phyloP scores from a whole-genome alignment of 2,888 invertebrate genomes.

The Torymus tubicola region DNA sequence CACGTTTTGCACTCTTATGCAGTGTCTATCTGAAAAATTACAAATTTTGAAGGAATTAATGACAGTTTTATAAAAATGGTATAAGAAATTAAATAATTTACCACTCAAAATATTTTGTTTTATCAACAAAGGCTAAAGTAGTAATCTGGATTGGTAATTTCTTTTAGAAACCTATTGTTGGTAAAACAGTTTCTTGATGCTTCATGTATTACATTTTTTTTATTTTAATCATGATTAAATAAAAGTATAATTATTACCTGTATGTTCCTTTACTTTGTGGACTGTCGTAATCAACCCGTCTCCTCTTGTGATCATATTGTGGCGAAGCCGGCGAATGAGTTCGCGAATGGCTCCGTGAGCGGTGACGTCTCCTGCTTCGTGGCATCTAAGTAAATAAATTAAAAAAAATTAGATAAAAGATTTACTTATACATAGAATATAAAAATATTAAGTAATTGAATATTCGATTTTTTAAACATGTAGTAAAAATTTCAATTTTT shows the following conservation, averaged over 20 bases:
- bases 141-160: no score
- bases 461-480: neutral
- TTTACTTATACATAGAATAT: neutral
- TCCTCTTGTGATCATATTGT: conserved; percentile 82
- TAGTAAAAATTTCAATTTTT: neutral
- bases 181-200: conserved; percentile 35
- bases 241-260: conserved; percentile 77
- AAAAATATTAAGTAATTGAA: conserved; percentile 3
- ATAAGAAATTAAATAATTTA: no score
- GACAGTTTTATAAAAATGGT: neutral
- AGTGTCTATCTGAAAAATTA: neutral
- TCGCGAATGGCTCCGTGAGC: conserved; percentile 82
- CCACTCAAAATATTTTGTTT: no score
- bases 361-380: conserved; percentile 88
- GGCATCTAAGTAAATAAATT: conserved; percentile 82
- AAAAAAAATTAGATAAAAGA: conserved; percentile 11
- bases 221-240: neutral
- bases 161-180: conserved; percentile 11
- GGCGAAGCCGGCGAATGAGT: conserved; percentile 76
- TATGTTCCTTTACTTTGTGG: conserved; percentile 79
- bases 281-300: conserved; percentile 83
- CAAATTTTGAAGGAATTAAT: neutral
- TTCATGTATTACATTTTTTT: neutral
- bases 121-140: no score
- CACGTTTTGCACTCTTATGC: no score